Conservation (phyloP, 1,140 invertebrate genomes). For the Globodera ellingtonae region DNA sequence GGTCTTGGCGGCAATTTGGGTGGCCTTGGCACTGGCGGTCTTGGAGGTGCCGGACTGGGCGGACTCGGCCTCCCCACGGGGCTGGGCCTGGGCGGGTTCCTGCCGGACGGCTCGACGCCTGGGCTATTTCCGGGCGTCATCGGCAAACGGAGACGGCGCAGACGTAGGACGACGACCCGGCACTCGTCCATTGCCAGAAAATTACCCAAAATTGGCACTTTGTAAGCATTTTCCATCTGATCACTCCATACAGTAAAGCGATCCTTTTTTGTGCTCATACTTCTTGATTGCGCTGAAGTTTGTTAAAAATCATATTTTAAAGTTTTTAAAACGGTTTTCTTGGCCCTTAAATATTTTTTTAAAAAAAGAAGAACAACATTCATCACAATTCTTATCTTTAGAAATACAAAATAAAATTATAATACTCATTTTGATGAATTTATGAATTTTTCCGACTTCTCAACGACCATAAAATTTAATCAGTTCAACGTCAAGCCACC, state of each 20-base stretch:
- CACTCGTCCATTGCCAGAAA: neutral
- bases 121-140: conserved; percentile 1
- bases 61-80: neutral
- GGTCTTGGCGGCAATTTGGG: conserved; percentile 17
- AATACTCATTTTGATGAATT: neutral
- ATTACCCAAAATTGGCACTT: neutral
- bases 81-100: conserved; percentile 19
- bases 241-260: too few relatives aligned
- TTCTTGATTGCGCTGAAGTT: too few relatives aligned
- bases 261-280: too few relatives aligned
- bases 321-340: too few relatives aligned
- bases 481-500: neutral
- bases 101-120: conserved; percentile 23
- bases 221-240: neutral
- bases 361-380: neutral
- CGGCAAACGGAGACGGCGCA: conserved; percentile 2
- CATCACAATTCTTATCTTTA: neutral
- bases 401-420: neutral
- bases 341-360: neutral
- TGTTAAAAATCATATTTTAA: neutral
- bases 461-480: neutral
- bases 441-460: neutral
- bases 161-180: neutral
- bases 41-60: conserved; percentile 15
- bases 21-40: conserved; percentile 8